Evolutionary conservation across 2,797 vertebrate genomes (phyloP).

Genomic region (Spatula versicolor): DNA sequence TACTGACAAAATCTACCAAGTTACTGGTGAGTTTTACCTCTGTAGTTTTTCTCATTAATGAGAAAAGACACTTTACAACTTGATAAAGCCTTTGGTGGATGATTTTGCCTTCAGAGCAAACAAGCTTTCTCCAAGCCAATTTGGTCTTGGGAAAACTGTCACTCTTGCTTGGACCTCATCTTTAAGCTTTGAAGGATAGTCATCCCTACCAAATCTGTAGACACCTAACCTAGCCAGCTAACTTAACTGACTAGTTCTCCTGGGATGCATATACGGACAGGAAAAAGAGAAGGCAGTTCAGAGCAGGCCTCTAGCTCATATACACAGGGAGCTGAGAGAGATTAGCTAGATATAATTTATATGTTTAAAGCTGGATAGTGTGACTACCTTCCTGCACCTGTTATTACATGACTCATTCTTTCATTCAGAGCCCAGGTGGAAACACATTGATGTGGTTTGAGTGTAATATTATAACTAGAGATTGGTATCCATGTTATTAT

Average conservation of each 20-base stretch:
- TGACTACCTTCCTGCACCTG: constrained; percentile 59
- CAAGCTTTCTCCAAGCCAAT: not conserved
- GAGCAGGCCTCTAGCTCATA: not conserved
- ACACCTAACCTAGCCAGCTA: not conserved
- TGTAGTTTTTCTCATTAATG: not conserved
- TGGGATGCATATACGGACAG: not conserved
- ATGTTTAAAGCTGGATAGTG: constrained; percentile 44
- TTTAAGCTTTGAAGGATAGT: not conserved
- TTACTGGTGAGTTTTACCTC: not conserved
- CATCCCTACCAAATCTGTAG: not conserved
- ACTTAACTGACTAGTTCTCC: not conserved
- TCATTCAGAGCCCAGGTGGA: constrained; percentile 49
- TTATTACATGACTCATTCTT: constrained; percentile 64
- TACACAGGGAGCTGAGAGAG: not conserved
- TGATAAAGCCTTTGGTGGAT: accelerated
- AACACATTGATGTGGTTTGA: constrained; percentile 61
- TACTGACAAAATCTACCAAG: not conserved
- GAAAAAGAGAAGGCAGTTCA: not conserved
- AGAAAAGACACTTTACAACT: not conserved
- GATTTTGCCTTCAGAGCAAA: not conserved
- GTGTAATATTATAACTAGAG: constrained; percentile 53
- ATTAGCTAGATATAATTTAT: constrained; percentile 50
- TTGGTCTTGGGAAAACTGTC: not conserved
- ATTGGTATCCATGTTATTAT: constrained; percentile 40
- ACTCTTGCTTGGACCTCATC: not conserved